phyloP scores from a whole-genome alignment of 2,113 vertebrate species.

The Daboia siamensis region DNA sequence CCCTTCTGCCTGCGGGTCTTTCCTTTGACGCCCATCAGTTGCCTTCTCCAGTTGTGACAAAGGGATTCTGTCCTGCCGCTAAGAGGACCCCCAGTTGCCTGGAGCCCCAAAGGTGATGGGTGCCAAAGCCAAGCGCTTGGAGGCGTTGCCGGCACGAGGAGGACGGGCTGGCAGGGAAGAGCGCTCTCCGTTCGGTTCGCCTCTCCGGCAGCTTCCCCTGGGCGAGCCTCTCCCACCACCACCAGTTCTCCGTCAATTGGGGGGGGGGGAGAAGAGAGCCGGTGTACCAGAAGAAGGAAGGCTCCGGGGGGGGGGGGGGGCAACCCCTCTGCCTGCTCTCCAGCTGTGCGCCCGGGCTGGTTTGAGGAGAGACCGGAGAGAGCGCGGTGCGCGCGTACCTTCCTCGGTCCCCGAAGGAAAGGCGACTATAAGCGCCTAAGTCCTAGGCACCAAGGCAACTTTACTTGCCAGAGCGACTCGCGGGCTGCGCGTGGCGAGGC shows the following conservation, averaged over 20 bases:
- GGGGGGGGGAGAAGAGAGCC: neutral
- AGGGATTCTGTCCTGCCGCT: neutral
- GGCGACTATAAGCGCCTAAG: neutral
- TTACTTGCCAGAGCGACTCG: neutral
- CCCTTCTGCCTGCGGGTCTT: neutral
- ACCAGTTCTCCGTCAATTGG: neutral
- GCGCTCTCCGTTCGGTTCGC: neutral
- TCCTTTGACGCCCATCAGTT: neutral
- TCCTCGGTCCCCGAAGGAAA: neutral
- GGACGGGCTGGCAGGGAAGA: neutral
- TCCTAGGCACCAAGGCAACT: neutral
- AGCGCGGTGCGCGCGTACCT: accelerated
- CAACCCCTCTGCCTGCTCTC: neutral
- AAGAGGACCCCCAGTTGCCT: neutral
- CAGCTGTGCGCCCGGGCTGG: no score
- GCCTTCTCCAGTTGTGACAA: neutral
- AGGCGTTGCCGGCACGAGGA: neutral
- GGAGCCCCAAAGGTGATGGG: neutral
- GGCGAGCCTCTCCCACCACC: neutral
- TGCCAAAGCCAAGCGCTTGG: neutral
- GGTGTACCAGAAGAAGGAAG: neutral
- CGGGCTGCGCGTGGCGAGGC: neutral
- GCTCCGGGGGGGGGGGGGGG: no score
- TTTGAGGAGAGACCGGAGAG: neutral
- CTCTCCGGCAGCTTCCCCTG: neutral